Base-by-base conservation (phyloP, 30 jellyfish, hydroid and myxozoan species). In the Turritopsis rubra region DNA sequence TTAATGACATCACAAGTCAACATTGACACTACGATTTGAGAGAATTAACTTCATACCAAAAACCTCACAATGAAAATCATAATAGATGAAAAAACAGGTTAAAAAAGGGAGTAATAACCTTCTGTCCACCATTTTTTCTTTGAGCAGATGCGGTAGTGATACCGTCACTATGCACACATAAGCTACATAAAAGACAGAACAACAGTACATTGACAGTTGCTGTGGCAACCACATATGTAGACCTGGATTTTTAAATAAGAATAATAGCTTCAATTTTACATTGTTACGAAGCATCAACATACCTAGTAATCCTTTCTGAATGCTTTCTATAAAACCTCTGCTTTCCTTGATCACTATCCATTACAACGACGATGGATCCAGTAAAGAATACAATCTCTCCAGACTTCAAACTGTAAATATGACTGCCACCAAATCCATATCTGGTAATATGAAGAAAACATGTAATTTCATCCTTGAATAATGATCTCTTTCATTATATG, bases 241-340 rank as follows among this genome's bases (percentile, higher is more conserved):
- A n/a, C n/a, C n/a, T n/a, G n/a, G n/a, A n/a, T n/a, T n/a, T n/a
- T n/a, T n/a, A n/a, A n/a, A n/a, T n/a, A n/a, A n/a, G n/a, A n/a
- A n/a, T n/a, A n/a, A n/a, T n/a, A n/a, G n/a, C n/a, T n/a, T n/a
- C n/a, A n/a, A n/a, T n/a, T n/a, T n/a, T n/a, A n/a, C n/a, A n/a
- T n/a, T n/a, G n/a, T n/a, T n/a, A n/a, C n/a, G n/a, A n/a, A n/a
- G n/a, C n/a, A n/a, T n/a, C n/a, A n/a, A n/a, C 18, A 16, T 29
- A 82, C 88, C 88, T 26, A 25, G 88, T 82, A 16, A 82, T 31
- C 18, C 26, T 71, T 18, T 82, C 28, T 23, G 83, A 23, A 66
- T 82, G 88, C 29, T 82, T 82, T 30, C 85, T 23, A 71, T 66
- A 82, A 52, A 65, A 82, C 21, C 71, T 72, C 66, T 82, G 88